These are phyloP conservation scores for Sisor rabdophorus DNA, from an alignment of 2,113 vertebrate genomes.

Conservation along the genomic window DNA sequence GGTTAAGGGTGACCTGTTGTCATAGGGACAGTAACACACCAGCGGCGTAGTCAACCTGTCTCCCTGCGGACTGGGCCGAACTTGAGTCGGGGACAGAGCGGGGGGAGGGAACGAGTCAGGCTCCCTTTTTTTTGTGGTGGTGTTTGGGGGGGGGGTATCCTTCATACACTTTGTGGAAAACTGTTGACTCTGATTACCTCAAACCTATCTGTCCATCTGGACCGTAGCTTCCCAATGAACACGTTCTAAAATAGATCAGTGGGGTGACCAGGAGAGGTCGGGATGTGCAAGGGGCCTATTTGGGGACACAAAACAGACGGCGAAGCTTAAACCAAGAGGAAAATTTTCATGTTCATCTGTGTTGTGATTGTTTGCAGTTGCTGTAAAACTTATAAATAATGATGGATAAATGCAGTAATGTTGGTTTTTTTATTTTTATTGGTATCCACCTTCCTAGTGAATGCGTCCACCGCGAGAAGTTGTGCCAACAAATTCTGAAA, in stretches of 20 bases:
- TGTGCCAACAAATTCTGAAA: accelerated
- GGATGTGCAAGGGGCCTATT: slow-evolving; percentile 5
- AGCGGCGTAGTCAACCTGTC: slow-evolving; percentile 75
- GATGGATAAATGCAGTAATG: background rate
- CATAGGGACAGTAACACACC: slow-evolving; percentile 78
- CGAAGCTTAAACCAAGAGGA: background rate
- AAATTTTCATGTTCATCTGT: background rate
- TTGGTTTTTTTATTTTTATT: background rate
- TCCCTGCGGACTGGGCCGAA: slow-evolving; percentile 66
- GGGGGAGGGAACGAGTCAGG: slow-evolving; percentile 46
- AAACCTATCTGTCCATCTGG: background rate
- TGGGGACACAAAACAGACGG: background rate
- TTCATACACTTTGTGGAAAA: slow-evolving; percentile 1
- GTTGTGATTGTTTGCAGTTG: too few relatives aligned
- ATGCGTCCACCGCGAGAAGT: background rate
- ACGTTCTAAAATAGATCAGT: slow-evolving; percentile 36
- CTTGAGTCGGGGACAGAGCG: slow-evolving; percentile 55
- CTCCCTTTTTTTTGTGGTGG: slow-evolving; percentile 39
- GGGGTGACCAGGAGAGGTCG: background rate
- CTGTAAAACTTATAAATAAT: too few relatives aligned
- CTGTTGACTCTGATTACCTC: background rate
- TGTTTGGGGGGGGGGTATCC: slow-evolving; percentile 15
- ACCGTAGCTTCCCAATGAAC: background rate
- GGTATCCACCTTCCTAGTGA: background rate
- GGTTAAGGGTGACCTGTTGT: slow-evolving; percentile 67